Base-by-base conservation (phyloP, 1,140 invertebrate genomes). In the Maniola jurtina region DNA sequence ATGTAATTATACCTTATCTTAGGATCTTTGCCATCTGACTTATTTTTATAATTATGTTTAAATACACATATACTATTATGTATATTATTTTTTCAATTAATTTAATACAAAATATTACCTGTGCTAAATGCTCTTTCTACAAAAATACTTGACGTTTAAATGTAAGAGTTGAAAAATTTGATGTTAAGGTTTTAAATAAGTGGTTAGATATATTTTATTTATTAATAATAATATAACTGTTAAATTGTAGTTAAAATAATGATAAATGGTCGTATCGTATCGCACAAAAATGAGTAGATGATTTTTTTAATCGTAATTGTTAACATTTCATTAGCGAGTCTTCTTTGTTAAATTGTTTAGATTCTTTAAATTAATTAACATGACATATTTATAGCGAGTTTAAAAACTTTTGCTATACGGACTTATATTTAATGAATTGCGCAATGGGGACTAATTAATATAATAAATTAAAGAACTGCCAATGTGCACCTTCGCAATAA, bases 111-210 rank as follows among this genome's bases (percentile, higher is more conserved):
- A 13, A 5, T 42, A 42, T 10, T 9, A 55, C 11, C 52, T 57
- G 35, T 57, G 55, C 55, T 57, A 57, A 36, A 40, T 40, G 59
- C 59, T 61, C 42, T 52, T 63, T 61, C 34, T 66, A 66, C 25
- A 72, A 60, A 35, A 61, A 52, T 57, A 57, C 6, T 72, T 70
- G 64, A 72, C 71, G 71, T 72, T 72, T 66, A 72, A 38, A 57
- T 66, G 56, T 66, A 67, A 68, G 66, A 67, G 61, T 81, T 80
- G 70, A 56, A 73, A 65, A 57, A 76, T 63, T 73, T 66, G 72
- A 73, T 75, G 76, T 79, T 84, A 77, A 80, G 68, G 73, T 67
- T 79, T 78, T 80, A 70, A 78, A 75, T 73, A 75, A 81, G 79
- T 79, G 80, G 81, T 81, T 84, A 81, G 80, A 78, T 45, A 25